Evolutionary conservation across 2,797 vertebrate genomes (phyloP).

Genomic region (Xiphorhynchus erythropygius): DNA sequence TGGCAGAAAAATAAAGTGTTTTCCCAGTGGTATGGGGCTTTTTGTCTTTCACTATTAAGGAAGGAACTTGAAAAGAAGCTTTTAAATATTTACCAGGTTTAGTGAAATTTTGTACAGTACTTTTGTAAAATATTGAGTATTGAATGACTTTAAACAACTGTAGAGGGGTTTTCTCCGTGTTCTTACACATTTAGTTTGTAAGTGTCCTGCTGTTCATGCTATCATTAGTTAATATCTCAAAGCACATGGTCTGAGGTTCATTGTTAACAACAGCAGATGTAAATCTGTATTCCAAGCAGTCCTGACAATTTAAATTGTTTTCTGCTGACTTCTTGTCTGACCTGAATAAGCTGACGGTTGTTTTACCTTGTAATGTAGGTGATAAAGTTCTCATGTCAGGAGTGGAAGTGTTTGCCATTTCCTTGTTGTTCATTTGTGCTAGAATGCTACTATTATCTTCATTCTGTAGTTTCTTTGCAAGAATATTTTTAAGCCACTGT

Average conservation of each 20-base stretch:
- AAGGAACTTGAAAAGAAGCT: not conserved
- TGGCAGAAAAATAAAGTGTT: not conserved
- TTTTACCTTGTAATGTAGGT: not conserved
- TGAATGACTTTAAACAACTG: not conserved
- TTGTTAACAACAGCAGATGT: not conserved
- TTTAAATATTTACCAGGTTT: not conserved
- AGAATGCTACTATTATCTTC: not conserved
- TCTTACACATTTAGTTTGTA: not conserved
- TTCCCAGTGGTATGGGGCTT: not conserved
- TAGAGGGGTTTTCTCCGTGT: not conserved
- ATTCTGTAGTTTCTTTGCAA: not conserved
- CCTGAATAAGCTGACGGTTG: not conserved
- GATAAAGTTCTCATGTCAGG: not conserved
- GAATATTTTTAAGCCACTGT: not conserved
- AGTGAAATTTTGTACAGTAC: not conserved
- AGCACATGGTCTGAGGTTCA: not conserved
- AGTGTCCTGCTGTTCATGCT: not conserved
- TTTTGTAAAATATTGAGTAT: not conserved
- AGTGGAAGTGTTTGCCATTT: not conserved
- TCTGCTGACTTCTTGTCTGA: not conserved
- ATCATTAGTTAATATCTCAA: not conserved
- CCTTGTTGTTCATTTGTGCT: not conserved
- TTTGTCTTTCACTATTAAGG: not conserved
- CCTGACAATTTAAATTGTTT: not conserved
- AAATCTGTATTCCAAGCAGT: not conserved